Evolutionary conservation across 2,797 vertebrate species (phyloP).

Genomic region (Melanogrammus aeglefinus): DNA sequence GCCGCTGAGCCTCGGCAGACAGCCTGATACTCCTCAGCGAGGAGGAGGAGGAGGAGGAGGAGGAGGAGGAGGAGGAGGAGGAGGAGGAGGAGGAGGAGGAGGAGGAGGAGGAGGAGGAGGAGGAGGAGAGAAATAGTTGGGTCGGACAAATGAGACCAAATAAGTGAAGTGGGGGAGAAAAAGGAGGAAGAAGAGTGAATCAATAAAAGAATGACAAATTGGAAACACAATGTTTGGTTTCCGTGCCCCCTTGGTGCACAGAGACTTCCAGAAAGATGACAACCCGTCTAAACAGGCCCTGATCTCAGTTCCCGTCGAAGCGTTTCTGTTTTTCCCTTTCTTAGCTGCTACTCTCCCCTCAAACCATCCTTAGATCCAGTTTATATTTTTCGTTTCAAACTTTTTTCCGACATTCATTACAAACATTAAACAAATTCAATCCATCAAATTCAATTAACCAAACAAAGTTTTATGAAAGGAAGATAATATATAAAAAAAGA

Average conservation of each 20-base stretch:
- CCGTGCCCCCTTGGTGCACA: background rate
- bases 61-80: slow-evolving; percentile 33
- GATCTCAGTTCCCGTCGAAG: background rate
- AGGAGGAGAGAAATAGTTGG: slow-evolving; percentile 4
- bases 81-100: slow-evolving; percentile 36
- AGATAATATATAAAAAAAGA: too few species aligned
- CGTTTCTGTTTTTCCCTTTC: too few species aligned
- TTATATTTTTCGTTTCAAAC: too few species aligned
- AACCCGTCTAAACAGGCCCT: background rate
- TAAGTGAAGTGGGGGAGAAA: slow-evolving; percentile 24
- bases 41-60: slow-evolving; percentile 30
- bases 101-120: slow-evolving; percentile 30
- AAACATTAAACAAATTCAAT: too few species aligned
- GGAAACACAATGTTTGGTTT: slow-evolving; percentile 14
- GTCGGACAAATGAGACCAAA: slow-evolving; percentile 13
- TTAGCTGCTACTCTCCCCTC: too few species aligned
- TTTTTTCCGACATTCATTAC: too few species aligned
- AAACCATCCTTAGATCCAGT: too few species aligned
- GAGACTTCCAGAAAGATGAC: background rate
- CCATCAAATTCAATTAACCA: too few species aligned
- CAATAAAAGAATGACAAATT: slow-evolving; percentile 11
- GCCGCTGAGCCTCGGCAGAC: slow-evolving; percentile 53
- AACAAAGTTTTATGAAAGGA: too few species aligned
- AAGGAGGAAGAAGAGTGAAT: background rate
- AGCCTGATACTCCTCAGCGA: slow-evolving; percentile 35